phyloP scores from a whole-genome alignment of 2,888 invertebrate genomes.

The Prionchulus punctatus region DNA sequence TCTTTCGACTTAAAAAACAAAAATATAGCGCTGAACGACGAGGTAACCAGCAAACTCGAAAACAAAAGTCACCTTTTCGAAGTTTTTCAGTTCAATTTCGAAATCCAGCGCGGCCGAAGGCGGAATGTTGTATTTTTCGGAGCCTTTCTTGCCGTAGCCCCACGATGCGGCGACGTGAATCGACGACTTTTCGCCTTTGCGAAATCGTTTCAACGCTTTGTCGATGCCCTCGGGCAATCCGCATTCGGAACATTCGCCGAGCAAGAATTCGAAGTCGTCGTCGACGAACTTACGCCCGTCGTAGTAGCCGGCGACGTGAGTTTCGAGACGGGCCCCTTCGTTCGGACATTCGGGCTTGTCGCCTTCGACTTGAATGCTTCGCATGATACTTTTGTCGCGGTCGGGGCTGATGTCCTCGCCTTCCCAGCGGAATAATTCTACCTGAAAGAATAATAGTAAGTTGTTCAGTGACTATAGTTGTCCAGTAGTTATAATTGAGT shows the following conservation, averaged over 20 bases:
- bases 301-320: conserved; percentile 53
- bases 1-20: conserved; percentile 48
- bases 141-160: conserved; percentile 59
- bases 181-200: conserved; percentile 55
- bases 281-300: conserved; percentile 57
- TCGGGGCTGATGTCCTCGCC: conserved; percentile 66
- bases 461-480: too few species aligned
- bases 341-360: conserved; percentile 55
- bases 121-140: conserved; percentile 54
- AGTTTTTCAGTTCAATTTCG: conserved; percentile 58
- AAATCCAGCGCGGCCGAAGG: conserved; percentile 61
- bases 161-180: conserved; percentile 46
- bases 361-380: conserved; percentile 53
- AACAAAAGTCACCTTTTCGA: conserved; percentile 51
- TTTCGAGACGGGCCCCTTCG: conserved; percentile 66
- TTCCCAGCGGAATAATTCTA: conserved; percentile 16
- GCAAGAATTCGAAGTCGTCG: conserved; percentile 57
- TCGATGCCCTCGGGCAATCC: conserved; percentile 67
- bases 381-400: conserved; percentile 64
- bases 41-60: background rate
- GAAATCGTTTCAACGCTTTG: conserved; percentile 60
- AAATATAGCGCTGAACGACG: background rate
- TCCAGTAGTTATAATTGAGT: too few species aligned
- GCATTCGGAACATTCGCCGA: conserved; percentile 66
- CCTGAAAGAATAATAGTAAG: too few species aligned